A percentile compares a stretch with the other conserved stretches of the same genome.
phyloP scores from a whole-genome alignment of 2,888 invertebrate genomes.

The Drosophila eohydei region DNA sequence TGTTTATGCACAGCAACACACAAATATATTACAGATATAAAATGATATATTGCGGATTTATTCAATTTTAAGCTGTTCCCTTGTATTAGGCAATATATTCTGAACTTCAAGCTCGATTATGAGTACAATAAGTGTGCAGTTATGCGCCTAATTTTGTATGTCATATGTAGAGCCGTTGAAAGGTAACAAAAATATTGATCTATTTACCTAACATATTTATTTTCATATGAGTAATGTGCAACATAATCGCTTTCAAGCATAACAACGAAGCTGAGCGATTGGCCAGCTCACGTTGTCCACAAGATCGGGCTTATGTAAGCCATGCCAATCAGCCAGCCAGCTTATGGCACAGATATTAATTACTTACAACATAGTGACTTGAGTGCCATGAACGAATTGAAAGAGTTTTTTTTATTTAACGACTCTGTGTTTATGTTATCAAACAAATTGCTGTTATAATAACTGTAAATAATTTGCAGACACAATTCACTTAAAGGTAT shows the following conservation, averaged over 20 bases:
- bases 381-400: constrained; percentile 65
- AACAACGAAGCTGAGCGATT: constrained; percentile 52
- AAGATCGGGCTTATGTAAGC: constrained; percentile 64
- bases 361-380: constrained; percentile 56
- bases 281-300: constrained; percentile 58
- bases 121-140: background rate
- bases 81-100: background rate
- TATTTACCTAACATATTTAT: constrained; percentile 41
- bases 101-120: background rate
- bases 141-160: background rate
- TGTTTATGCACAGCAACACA: background rate
- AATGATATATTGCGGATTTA: background rate
- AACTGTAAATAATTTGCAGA: constrained; percentile 63
- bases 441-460: constrained; percentile 65
- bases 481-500: constrained; percentile 53
- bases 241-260: constrained; percentile 50
- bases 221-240: constrained; percentile 41
- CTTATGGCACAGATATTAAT: constrained; percentile 75
- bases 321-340: constrained; percentile 67
- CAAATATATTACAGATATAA: background rate
- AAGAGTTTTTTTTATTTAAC: constrained; percentile 54
- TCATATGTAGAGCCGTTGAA: constrained; percentile 13
- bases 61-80: background rate
- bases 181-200: constrained; percentile 1
- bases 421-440: constrained; percentile 37